Evolutionary conservation across 1,140 invertebrate species (phyloP).

Genomic region (Drosophila fuyamai): DNA sequence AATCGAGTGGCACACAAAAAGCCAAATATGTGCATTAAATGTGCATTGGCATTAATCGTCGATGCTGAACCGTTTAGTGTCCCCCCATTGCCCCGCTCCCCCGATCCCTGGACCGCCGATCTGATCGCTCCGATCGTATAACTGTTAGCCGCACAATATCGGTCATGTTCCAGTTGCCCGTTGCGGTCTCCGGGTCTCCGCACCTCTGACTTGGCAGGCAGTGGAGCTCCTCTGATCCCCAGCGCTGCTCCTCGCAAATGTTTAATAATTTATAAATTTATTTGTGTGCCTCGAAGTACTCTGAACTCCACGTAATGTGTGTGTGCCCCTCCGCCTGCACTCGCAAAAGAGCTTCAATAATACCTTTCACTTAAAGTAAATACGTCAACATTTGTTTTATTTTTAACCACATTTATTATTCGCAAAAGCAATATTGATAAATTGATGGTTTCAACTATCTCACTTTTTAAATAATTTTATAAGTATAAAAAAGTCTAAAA

Average conservation of each 20-base stretch:
- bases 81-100: neutral
- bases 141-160: slow-evolving; percentile 79
- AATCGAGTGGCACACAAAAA: slow-evolving; percentile 68
- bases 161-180: slow-evolving; percentile 80
- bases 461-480: too few relatives aligned
- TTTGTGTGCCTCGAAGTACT: slow-evolving; percentile 58
- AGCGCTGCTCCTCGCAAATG: slow-evolving; percentile 34
- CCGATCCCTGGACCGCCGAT: neutral
- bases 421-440: too few relatives aligned
- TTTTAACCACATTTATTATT: too few relatives aligned
- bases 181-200: slow-evolving; percentile 51
- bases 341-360: neutral
- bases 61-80: slow-evolving; percentile 68
- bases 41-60: slow-evolving; percentile 81
- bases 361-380: too few relatives aligned
- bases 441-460: too few relatives aligned
- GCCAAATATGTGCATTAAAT: slow-evolving; percentile 80
- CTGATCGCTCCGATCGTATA: slow-evolving; percentile 43
- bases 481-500: too few relatives aligned
- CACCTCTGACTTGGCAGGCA: slow-evolving; percentile 73
- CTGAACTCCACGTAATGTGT: slow-evolving; percentile 69
- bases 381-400: too few relatives aligned
- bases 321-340: slow-evolving; percentile 12
- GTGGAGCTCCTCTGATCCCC: slow-evolving; percentile 21
- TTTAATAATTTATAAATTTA: slow-evolving; percentile 83